Evolutionary conservation across 2,888 invertebrate species (phyloP).

Genomic region (Andricus quercusramuli): DNA sequence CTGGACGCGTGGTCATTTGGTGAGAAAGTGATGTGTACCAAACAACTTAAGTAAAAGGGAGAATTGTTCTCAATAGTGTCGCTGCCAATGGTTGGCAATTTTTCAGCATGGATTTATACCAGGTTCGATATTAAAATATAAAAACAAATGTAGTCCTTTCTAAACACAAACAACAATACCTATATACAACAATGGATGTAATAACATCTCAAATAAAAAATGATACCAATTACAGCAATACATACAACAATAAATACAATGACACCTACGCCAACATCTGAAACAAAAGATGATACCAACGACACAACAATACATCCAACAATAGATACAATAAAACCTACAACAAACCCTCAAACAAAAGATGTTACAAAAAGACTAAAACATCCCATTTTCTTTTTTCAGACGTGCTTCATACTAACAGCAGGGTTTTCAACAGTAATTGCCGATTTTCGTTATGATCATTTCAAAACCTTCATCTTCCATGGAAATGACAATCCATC

Average conservation of each 20-base stretch:
- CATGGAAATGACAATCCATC: constrained; percentile 30
- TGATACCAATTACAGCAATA: neutral
- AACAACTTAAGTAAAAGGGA: constrained; percentile 39
- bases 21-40: constrained; percentile 67
- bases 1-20: constrained; percentile 67
- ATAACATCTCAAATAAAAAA: no score
- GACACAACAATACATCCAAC: neutral
- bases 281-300: neutral
- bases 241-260: neutral
- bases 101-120: constrained; percentile 25
- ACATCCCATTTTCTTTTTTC: constrained; percentile 36
- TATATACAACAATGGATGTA: no score
- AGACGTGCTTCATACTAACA: constrained; percentile 58
- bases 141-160: no score
- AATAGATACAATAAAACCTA: no score
- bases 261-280: no score
- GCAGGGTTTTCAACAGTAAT: constrained; percentile 50
- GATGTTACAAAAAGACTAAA: neutral
- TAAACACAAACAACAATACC: no score
- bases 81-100: constrained; percentile 20
- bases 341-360: neutral
- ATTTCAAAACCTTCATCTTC: constrained; percentile 48
- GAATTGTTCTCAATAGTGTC: constrained; percentile 20
- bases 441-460: constrained; percentile 54
- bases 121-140: constrained; percentile 19